phyloP scores from a whole-genome alignment of 2,113 vertebrate species.

The Clarias gariepinus region DNA sequence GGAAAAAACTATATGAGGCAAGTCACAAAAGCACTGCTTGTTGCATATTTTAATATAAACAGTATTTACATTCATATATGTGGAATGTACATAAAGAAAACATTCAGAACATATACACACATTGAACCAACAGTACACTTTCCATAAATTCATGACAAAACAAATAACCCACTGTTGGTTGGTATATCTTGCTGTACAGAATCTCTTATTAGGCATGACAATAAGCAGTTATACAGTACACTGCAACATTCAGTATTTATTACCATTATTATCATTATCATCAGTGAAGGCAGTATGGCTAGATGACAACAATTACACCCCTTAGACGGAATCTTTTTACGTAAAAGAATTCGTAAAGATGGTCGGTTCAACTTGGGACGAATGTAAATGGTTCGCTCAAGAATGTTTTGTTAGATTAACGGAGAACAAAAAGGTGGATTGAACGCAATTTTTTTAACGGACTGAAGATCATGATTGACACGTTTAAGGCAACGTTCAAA shows the following conservation, averaged over 20 bases:
- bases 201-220: constrained; percentile 2
- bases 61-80: constrained; percentile 31
- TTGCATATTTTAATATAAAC: constrained; percentile 39
- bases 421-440: neutral
- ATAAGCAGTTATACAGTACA: neutral
- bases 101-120: constrained; percentile 1
- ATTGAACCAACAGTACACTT: neutral
- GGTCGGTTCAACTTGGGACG: neutral
- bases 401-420: too few species aligned
- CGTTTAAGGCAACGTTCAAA: neutral
- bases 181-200: neutral
- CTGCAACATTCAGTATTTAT: neutral
- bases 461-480: neutral
- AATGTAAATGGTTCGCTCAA: neutral
- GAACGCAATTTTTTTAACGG: neutral
- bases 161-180: neutral
- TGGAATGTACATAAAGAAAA: constrained; percentile 39
- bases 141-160: neutral
- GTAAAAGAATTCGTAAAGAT: neutral
- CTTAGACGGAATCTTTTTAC: neutral
- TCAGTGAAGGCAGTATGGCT: neutral
- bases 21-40: neutral
- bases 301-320: neutral
- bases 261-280: neutral
- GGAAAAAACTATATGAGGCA: neutral